A percentile compares a stretch with the other conserved stretches of the same genome.
These are phyloP conservation scores for Bedellia somnulentella DNA, from an alignment of 2,888 invertebrate genomes.

Conservation along the genomic window DNA sequence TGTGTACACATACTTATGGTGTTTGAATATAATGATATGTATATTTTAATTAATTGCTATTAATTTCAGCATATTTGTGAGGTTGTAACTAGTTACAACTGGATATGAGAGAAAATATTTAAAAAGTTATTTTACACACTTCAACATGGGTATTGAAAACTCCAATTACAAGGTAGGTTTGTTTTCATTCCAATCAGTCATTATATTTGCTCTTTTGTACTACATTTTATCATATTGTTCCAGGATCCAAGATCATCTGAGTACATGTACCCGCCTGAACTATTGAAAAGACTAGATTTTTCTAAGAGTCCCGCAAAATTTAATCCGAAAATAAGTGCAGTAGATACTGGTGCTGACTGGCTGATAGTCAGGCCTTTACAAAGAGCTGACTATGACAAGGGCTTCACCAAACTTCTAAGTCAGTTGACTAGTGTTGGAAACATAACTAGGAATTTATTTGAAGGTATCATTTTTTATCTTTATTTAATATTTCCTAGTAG, in stretches of 20 bases:
- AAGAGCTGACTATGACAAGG: conserved; percentile 80
- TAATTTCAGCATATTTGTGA: no score
- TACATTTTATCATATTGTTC: conserved; percentile 12
- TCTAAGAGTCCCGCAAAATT: conserved; percentile 64
- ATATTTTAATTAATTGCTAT: no score
- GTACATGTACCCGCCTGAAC: conserved; percentile 66
- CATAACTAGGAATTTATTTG: conserved; percentile 74
- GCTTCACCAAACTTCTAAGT: conserved; percentile 76
- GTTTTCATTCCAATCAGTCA: no score
- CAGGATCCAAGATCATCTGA: conserved; percentile 48
- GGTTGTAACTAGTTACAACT: no score
- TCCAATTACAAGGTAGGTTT: no score
- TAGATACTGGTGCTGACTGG: conserved; percentile 72
- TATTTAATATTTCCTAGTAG: no score
- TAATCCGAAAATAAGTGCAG: conserved; percentile 70
- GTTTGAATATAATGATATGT: no score
- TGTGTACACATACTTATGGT: no score
- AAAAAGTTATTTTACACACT: no score
- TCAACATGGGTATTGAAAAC: no score
- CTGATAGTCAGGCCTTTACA: conserved; percentile 79
- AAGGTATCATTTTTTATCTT: conserved; percentile 65
- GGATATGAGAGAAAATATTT: no score
- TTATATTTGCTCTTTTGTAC: no score
- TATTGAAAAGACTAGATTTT: conserved; percentile 69
- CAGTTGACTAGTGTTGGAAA: conserved; percentile 87